These are phyloP conservation scores for Bembecia ichneumoniformis DNA, from an alignment of 2,888 invertebrate species.

Conservation along the genomic window DNA sequence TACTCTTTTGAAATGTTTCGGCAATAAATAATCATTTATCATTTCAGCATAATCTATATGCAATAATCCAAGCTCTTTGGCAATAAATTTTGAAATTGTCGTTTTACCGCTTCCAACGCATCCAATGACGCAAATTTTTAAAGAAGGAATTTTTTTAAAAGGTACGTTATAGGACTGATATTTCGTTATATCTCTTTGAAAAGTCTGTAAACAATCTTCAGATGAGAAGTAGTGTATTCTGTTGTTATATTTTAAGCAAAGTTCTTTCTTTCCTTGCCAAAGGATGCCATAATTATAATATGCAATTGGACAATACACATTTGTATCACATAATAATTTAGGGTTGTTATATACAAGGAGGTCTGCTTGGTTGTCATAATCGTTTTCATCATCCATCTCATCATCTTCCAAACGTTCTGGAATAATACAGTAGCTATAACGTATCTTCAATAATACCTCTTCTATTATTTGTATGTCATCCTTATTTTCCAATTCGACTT, in stretches of 20 bases:
- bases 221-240: constrained; percentile 69
- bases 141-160: constrained; percentile 51
- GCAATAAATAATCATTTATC: constrained; percentile 42
- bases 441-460: constrained; percentile 42
- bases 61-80: constrained; percentile 68
- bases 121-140: constrained; percentile 73
- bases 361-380: constrained; percentile 31
- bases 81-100: constrained; percentile 55
- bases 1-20: constrained; percentile 54
- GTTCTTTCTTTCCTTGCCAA: constrained; percentile 75
- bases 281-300: constrained; percentile 64
- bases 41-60: constrained; percentile 61
- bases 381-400: constrained; percentile 21
- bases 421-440: constrained; percentile 38
- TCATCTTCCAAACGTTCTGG: constrained; percentile 33
- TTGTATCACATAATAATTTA: constrained; percentile 69
- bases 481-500: constrained; percentile 60
- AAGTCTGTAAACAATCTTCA: constrained; percentile 57
- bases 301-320: constrained; percentile 75
- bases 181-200: constrained; percentile 58
- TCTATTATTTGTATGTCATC: constrained; percentile 45
- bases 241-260: constrained; percentile 61
- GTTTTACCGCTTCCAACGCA: constrained; percentile 69
- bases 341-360: constrained; percentile 33
- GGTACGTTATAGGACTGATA: constrained; percentile 62